Evolutionary conservation across 1,140 invertebrate genomes (phyloP).

Genomic region (Neodiprion pinetum): DNA sequence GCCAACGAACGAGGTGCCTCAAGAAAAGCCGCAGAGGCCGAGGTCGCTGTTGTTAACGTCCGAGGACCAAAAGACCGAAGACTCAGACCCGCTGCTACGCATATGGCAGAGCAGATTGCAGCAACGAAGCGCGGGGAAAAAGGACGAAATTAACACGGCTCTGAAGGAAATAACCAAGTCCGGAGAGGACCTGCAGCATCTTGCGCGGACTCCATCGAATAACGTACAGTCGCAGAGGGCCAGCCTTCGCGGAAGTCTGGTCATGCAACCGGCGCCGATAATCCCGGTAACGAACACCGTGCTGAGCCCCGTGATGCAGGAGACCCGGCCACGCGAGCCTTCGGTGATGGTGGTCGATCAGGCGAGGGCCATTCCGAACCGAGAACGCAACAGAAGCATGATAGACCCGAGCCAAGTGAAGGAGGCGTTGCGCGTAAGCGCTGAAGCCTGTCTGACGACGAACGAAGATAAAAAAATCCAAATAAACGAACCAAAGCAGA

Average conservation of each 20-base stretch:
- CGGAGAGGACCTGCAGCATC: slow-evolving; percentile 57
- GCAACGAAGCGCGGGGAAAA: slow-evolving; percentile 34
- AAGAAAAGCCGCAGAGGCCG: slow-evolving; percentile 48
- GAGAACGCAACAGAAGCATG: slow-evolving; percentile 60
- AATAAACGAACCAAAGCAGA: slow-evolving; percentile 39
- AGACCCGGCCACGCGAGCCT: slow-evolving; percentile 52
- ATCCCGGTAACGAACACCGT: slow-evolving; percentile 59
- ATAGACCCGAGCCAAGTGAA: slow-evolving; percentile 61
- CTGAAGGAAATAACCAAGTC: slow-evolving; percentile 55
- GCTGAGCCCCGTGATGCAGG: slow-evolving; percentile 60
- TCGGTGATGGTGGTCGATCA: slow-evolving; percentile 38
- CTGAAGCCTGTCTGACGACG: neutral
- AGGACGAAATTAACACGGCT: slow-evolving; percentile 43
- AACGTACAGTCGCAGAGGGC: slow-evolving; percentile 32
- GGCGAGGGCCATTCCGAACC: slow-evolving; percentile 53
- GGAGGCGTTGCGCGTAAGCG: neutral
- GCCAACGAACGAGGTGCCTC: slow-evolving; percentile 30
- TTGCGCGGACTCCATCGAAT: slow-evolving; percentile 38
- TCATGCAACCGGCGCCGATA: slow-evolving; percentile 54
- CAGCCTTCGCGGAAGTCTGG: slow-evolving; percentile 46
- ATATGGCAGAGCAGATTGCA: slow-evolving; percentile 58
- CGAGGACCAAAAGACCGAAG: slow-evolving; percentile 26
- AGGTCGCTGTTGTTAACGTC: slow-evolving; percentile 41
- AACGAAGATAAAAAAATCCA: neutral
- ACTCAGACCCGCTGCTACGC: slow-evolving; percentile 45